These are phyloP conservation scores for Melanerpes formicivorus DNA, from an alignment of 2,113 vertebrate genomes.

Conservation along the genomic window DNA sequence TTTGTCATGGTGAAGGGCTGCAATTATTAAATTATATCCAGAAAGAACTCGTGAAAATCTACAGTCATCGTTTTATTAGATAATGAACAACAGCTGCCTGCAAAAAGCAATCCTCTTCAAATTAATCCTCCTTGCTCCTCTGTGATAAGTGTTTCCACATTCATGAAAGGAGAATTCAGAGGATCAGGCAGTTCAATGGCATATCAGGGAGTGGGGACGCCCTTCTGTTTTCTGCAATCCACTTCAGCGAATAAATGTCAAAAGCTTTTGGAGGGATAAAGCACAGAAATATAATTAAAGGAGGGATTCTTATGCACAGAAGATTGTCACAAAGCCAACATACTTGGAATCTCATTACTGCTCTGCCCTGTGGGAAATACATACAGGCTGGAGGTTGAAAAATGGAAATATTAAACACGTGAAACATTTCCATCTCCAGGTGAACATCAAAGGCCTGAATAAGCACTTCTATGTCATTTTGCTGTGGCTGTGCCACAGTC, in stretches of 20 bases:
- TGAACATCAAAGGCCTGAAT: conserved; percentile 18
- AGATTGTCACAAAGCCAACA: neutral
- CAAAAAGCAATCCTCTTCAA: conserved; percentile 40
- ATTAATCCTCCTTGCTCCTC: conserved; percentile 57
- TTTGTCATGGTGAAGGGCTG: conserved; percentile 42
- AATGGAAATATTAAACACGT: conserved; percentile 18
- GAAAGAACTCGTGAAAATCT: conserved; percentile 58
- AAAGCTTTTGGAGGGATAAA: conserved; percentile 56
- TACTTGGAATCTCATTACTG: conserved; percentile 38
- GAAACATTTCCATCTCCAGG: conserved; percentile 38
- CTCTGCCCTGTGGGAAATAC: conserved; percentile 27
- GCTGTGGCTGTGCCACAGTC: neutral
- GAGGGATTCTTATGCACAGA: neutral
- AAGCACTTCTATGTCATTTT: neutral
- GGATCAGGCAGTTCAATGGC: conserved; percentile 50
- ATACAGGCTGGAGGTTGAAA: neutral
- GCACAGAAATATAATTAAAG: conserved; percentile 47
- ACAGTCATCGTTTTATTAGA: conserved; percentile 59
- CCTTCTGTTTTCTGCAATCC: conserved; percentile 42
- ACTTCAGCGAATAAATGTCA: conserved; percentile 35
- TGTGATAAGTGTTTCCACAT: conserved; percentile 47
- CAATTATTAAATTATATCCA: conserved; percentile 69
- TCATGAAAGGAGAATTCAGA: neutral
- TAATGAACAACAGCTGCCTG: conserved; percentile 71
- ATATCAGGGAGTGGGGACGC: conserved; percentile 7